Base-by-base conservation (phyloP, 2,888 invertebrate genomes). In the Lomographa bimaculata region DNA sequence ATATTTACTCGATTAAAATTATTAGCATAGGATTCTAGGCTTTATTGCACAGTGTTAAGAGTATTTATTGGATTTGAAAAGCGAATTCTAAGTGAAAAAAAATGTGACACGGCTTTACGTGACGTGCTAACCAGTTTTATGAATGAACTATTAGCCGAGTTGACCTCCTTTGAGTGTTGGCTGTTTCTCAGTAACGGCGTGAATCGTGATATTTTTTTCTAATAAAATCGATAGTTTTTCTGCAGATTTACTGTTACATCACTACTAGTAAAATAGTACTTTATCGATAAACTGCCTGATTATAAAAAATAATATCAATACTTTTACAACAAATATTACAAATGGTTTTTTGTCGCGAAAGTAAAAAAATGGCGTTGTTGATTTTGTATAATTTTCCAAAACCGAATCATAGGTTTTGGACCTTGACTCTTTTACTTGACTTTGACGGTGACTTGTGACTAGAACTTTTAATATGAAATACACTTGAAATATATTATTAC, bases 91-190 rank as follows among this genome's bases (percentile, higher is more conserved):
- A 41, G 60, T 57, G 52, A 56, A 50, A 57, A 56, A 63, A 60
- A 59, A 57, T 48, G 50, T 70, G 65, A 63, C 67, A 58, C 52
- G 53, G 60, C 64, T 61, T n/a, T 57, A 42, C 52, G 51, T 68
- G 64, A 66, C 64, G 66, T 52, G 57, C 36, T 59, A 63, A 69
- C 70, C 52, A 57, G 66, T 67, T 71, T 65, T 66, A 66, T 74
- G 72, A 74, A 74, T 74, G 73, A 68, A 70, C 47, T 50, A 54
- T 50, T 44, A 40, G 46, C 44, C 40, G 48, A 26, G 41, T 26
- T 54, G 54, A 51, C 49, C 54, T 49, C 46, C 34, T 54, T 51
- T 38, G 30, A 39, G 40, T 28, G 11, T 23, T 27, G 7, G 46
- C 25, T 19, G 33, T 32, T 39, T 36, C 26, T 21, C n/a, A 18